Percentiles rank a stretch among this genome's conserved stretches.
phyloP scores from a whole-genome alignment of 2,888 invertebrate species.

The Caenorhabditis imperialis region DNA sequence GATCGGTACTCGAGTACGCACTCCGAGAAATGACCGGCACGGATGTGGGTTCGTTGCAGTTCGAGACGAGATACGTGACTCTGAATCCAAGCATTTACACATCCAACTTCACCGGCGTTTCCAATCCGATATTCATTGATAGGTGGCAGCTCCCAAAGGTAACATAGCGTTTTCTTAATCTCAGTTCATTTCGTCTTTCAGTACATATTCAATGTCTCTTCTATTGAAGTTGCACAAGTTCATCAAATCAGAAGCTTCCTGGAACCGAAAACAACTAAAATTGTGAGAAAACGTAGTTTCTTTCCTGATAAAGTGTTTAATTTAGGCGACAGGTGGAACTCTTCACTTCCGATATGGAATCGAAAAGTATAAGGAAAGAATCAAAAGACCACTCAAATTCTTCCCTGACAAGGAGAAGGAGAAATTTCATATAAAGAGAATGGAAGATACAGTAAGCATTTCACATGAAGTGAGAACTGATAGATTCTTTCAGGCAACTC shows the following conservation, averaged over 20 bases:
- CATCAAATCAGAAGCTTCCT: conserved; percentile 23
- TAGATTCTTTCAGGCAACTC: background rate
- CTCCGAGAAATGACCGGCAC: conserved; percentile 8
- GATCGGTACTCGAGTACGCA: conserved; percentile 23
- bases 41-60: conserved; percentile 17
- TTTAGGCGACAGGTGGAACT: conserved; percentile 8
- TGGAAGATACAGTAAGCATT: conserved; percentile 27
- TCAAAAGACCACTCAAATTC: conserved; percentile 3
- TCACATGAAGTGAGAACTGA: background rate
- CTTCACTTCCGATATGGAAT: conserved; percentile 11
- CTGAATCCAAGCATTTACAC: conserved; percentile 24
- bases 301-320: background rate
- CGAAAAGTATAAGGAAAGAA: background rate
- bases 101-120: conserved; percentile 19
- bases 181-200: too few relatives aligned
- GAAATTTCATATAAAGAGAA: conserved; percentile 7
- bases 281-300: background rate
- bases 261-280: conserved; percentile 10
- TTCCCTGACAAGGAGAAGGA: conserved; percentile 18
- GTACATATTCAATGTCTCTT: conserved; percentile 35
- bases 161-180: background rate
- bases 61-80: conserved; percentile 17
- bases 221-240: conserved; percentile 28
- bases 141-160: conserved; percentile 20
- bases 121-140: conserved; percentile 7